A percentile compares a stretch with the other conserved stretches of the same genome.
Conservation (phyloP, 2,797 vertebrate species). For the Ataeniobius toweri region DNA sequence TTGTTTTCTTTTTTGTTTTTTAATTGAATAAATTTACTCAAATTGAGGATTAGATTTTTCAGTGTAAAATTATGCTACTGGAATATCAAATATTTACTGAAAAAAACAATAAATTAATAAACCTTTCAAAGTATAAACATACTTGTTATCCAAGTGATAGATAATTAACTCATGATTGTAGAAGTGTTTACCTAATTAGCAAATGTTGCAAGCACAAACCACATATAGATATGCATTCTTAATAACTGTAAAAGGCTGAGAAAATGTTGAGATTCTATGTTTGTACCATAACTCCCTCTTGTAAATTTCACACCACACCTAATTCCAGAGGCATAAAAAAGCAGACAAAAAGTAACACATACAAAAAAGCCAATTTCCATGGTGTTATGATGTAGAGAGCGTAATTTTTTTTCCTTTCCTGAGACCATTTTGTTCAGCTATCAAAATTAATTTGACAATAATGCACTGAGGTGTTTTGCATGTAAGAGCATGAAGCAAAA, state of each 20-base stretch:
- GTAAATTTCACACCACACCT: constrained; percentile 45
- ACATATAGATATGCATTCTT: constrained; percentile 16
- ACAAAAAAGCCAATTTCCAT: constrained; percentile 49
- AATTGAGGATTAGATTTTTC: not conserved
- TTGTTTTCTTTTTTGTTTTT: not conserved
- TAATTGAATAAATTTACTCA: not conserved
- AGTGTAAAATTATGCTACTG: not conserved
- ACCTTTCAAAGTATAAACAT: not conserved
- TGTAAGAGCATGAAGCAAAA: constrained; percentile 48
- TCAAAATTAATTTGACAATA: constrained; percentile 63
- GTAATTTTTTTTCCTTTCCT: constrained; percentile 26
- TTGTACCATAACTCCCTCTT: constrained; percentile 28
- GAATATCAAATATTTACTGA: not conserved
- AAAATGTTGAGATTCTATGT: constrained; percentile 18
- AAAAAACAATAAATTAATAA: not conserved
- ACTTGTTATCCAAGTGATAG: constrained; percentile 21
- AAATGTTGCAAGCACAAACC: constrained; percentile 18
- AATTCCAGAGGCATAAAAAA: constrained; percentile 26
- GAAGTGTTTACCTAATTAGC: not conserved
- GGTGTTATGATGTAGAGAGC: constrained; percentile 36
- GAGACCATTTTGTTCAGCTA: constrained; percentile 39
- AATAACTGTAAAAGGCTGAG: constrained; percentile 29
- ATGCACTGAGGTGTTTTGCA: constrained; percentile 51
- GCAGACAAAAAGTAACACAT: constrained; percentile 25
- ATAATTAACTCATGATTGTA: constrained; percentile 30